phyloP scores from a whole-genome alignment of 2,888 invertebrate genomes.

The Chorisops tibialis region DNA sequence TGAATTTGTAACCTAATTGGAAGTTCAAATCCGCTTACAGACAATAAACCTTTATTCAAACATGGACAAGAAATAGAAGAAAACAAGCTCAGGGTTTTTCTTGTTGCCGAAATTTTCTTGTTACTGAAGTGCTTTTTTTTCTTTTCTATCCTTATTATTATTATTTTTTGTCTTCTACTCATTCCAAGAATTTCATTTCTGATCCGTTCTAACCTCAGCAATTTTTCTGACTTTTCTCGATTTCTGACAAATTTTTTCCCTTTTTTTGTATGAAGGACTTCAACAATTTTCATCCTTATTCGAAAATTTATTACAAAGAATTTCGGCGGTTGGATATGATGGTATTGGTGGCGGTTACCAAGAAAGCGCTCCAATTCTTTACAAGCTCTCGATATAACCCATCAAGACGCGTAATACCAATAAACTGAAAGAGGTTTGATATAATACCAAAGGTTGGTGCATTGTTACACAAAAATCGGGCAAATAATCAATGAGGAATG shows the following conservation, averaged over 20 bases:
- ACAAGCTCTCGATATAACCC: no score
- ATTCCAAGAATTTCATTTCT: not conserved
- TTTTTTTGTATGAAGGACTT: constrained; percentile 1
- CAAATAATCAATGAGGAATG: constrained; percentile 16
- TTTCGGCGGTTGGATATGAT: no score
- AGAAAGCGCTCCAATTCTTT: no score
- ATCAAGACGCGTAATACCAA: no score
- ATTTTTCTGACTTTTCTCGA: constrained; percentile 9
- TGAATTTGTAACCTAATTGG: constrained; percentile 28
- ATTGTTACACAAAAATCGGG: constrained; percentile 21
- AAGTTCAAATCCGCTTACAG: constrained; percentile 30
- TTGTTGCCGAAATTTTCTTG: not conserved
- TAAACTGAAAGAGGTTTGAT: no score
- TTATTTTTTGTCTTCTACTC: not conserved
- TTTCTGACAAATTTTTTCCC: constrained; percentile 18
- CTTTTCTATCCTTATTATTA: not conserved
- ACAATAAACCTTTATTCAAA: constrained; percentile 29
- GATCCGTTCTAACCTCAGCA: not conserved
- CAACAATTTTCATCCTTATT: constrained; percentile 8
- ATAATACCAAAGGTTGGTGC: constrained; percentile 10
- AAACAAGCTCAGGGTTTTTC: constrained; percentile 24
- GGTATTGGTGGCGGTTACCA: no score
- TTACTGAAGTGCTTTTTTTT: constrained; percentile 4
- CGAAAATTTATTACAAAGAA: not conserved
- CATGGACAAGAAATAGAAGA: constrained; percentile 26